Conservation (phyloP, 30 jellyfish, hydroid and myxozoan species). For the Haliclystus octoradiatus region DNA sequence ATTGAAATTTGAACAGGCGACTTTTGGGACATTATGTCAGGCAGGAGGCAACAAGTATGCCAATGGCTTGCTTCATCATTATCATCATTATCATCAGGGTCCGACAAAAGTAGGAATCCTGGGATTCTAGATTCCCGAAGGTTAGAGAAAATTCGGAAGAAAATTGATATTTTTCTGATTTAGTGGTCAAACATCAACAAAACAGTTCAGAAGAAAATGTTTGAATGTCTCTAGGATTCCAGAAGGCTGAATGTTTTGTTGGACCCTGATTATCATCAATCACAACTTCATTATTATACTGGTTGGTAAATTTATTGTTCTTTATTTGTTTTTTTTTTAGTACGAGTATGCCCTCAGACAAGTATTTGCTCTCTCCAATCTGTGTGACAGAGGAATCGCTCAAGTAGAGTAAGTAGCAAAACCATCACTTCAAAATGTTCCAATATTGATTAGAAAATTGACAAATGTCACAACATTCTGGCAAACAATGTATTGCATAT, state of each 20-base stretch:
- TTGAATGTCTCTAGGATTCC: too few species aligned
- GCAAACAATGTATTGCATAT: too few species aligned
- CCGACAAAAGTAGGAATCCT: neutral
- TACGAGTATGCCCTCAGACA: slow-evolving; percentile 93
- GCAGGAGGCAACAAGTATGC: neutral
- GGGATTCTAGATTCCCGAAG: too few species aligned
- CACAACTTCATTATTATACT: neutral
- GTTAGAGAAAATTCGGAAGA: neutral
- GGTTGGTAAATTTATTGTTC: neutral
- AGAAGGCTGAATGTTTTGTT: too few species aligned
- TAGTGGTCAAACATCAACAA: too few species aligned
- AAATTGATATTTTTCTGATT: neutral
- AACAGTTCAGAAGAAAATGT: too few species aligned
- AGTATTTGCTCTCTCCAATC: slow-evolving; percentile 70
- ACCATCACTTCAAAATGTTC: neutral
- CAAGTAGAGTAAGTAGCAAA: slow-evolving; percentile 34
- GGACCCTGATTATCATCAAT: neutral
- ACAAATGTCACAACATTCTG: too few species aligned
- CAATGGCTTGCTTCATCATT: neutral
- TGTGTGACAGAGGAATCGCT: slow-evolving; percentile 74
- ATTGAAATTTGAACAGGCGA: neutral
- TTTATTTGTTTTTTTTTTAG: slow-evolving; percentile 40
- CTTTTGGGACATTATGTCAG: neutral
- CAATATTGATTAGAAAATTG: neutral
- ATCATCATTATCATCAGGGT: neutral